Percentiles rank a stretch among this genome's conserved stretches.
phyloP scores from a whole-genome alignment of 2,888 invertebrate species.

The Drosophila imparisetae region DNA sequence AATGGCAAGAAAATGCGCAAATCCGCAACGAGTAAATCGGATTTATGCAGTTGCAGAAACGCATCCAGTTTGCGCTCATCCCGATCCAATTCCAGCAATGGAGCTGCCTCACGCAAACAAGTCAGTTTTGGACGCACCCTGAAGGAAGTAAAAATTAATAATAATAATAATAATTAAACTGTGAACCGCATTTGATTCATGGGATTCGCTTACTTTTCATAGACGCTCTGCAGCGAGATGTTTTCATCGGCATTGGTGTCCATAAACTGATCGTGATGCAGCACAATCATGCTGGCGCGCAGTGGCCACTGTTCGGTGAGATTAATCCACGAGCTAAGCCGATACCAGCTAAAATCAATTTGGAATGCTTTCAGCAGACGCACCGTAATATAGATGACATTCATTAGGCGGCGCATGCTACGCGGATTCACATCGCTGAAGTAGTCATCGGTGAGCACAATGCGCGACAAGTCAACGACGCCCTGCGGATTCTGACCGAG shows the following conservation, averaged over 20 bases:
- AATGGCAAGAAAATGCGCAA: constrained; percentile 98
- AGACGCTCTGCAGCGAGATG: constrained; percentile 94
- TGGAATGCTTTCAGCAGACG: constrained; percentile 98
- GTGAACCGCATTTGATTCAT: background rate
- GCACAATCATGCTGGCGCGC: constrained; percentile 98
- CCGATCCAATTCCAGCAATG: constrained; percentile 95
- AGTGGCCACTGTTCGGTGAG: constrained; percentile 99
- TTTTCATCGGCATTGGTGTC: constrained; percentile 92
- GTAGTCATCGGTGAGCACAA: constrained; percentile 98
- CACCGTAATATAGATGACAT: constrained; percentile 98
- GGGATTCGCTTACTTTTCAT: constrained; percentile 91
- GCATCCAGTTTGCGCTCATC: constrained; percentile 98
- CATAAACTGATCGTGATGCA: constrained; percentile 95
- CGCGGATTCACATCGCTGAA: constrained; percentile 99
- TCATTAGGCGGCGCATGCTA: constrained; percentile 98
- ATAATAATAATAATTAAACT: background rate
- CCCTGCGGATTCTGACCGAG: constrained; percentile 88
- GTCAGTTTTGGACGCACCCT: constrained; percentile 93
- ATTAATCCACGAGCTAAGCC: constrained; percentile 98
- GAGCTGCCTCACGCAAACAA: constrained; percentile 93
- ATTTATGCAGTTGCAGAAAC: constrained; percentile 94
- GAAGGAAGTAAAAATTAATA: background rate
- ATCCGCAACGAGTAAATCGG: constrained; percentile 93
- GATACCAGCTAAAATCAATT: constrained; percentile 99
- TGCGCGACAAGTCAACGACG: constrained; percentile 87